Evolutionary conservation across 2,113 vertebrate species (phyloP), one percentile per base, ranked within the genome.

Genomic region (Ammospiza caudacuta): DNA sequence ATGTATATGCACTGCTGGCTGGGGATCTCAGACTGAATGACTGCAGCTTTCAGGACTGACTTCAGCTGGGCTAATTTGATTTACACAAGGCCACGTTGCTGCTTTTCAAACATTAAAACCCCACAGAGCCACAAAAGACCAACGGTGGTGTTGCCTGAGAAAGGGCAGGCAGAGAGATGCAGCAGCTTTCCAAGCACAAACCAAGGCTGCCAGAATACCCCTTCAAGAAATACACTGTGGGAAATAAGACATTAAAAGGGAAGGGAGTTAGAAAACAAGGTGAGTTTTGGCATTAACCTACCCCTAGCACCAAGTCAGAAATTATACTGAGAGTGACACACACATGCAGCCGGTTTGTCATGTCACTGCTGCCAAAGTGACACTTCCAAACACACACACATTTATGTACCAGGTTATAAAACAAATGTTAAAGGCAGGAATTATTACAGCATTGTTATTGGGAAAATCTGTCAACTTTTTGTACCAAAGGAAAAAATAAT

Each of bases 31-130:
- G 44, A 25, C 73, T 55, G 78, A 89, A 81, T 57, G 29, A 88
- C 75, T 97, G 94, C 85, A 93, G 92, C 79, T 92, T 84, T 78
- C 68, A 95, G 89, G 89, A 84, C 74, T 89, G 90, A 84, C 76
- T 78, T 59, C 90, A 90, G 88, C 86, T 96, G 92, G 76, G 52
- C 41, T 96, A 90, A 95, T 92, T 93, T 9, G 16, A 93, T 93
- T 93, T 78, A 93, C 83, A 52, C 1, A 0, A 75, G 85, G 80
- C 92, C 80, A 74, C 17, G 21, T 90, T 66, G 49, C 7, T 89
- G 72, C 73, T 95, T 93, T 91, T 90, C 61, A 73, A 91, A 74
- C 59, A 77, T 64, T 72, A 93, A 90, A 91, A 57, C 75, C 35
- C 73, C 61, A 47, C 6, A 61, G 67, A 91, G 75, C 18, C 70